Conservation (phyloP, 2,888 invertebrate species). For the Linnaemya tessellans region DNA sequence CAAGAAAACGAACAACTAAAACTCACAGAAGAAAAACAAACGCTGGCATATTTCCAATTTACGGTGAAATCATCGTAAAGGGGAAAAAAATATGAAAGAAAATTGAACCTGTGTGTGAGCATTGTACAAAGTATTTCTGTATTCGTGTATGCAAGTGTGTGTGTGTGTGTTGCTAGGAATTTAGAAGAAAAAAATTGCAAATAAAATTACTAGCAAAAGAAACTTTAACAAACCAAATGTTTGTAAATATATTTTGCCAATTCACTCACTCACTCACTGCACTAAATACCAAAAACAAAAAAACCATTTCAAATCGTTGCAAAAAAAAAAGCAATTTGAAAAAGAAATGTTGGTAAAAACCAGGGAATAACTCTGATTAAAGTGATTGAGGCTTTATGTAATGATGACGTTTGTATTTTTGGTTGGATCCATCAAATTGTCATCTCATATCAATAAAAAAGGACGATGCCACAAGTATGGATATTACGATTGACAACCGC, state of each 20-base stretch:
- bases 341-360: slow-evolving; percentile 21
- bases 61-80: slow-evolving; percentile 64
- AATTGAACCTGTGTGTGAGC: background rate
- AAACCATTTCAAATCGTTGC: slow-evolving; percentile 20
- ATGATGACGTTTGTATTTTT: slow-evolving; percentile 62
- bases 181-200: background rate
- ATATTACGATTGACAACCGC: slow-evolving; percentile 26
- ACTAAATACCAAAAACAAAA: background rate
- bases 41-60: slow-evolving; percentile 70
- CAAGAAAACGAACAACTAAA: slow-evolving; percentile 19
- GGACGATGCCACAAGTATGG: slow-evolving; percentile 37
- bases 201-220: slow-evolving; percentile 31
- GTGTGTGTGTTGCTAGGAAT: background rate
- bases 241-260: slow-evolving; percentile 51
- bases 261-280: slow-evolving; percentile 39
- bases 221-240: slow-evolving; percentile 59
- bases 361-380: slow-evolving; percentile 63
- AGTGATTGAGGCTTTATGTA: slow-evolving; percentile 68
- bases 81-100: too few relatives aligned
- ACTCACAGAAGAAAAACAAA: background rate
- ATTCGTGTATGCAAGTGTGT: background rate
- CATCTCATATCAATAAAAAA: slow-evolving; percentile 66
- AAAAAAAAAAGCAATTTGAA: slow-evolving; percentile 9
- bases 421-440: slow-evolving; percentile 68
- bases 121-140: slow-evolving; percentile 13